Conservation (phyloP, 2,888 invertebrate species). For the Phortica okadai region DNA sequence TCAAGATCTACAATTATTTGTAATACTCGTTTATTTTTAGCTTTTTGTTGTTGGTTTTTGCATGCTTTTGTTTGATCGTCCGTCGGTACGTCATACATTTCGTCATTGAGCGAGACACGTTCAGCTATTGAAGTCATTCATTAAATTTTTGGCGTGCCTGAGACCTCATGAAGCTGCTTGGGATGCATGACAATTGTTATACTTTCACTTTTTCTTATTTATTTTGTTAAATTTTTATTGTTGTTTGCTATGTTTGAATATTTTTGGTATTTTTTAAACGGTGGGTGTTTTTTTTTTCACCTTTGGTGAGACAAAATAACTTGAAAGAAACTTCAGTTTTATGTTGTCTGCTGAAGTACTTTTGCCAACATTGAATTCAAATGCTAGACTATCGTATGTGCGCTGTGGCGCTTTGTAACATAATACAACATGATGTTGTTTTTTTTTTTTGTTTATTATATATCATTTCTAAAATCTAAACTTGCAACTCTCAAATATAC, state of each 20-base stretch:
- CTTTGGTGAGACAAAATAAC: too few species aligned
- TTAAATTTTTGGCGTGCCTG: constrained; percentile 21
- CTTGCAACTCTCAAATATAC: too few species aligned
- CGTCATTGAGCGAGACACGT: not conserved
- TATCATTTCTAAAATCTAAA: too few species aligned
- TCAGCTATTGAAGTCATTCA: constrained; percentile 1
- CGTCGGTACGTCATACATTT: not conserved
- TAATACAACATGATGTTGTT: constrained; percentile 14
- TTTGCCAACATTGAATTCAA: not conserved
- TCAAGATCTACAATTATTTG: constrained; percentile 16
- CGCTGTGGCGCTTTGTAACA: not conserved
- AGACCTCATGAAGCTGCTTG: constrained; percentile 3
- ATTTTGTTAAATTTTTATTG: constrained; percentile 56
- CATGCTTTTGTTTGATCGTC: not conserved
- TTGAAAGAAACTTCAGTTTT: too few species aligned
- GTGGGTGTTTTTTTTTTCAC: too few species aligned
- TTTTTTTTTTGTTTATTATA: constrained; percentile 36
- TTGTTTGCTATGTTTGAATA: too few species aligned
- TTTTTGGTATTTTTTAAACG: too few species aligned
- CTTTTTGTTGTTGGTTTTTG: not conserved
- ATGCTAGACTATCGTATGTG: too few species aligned
- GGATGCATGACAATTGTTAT: constrained; percentile 40
- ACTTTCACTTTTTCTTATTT: constrained; percentile 64
- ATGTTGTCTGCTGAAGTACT: too few species aligned
- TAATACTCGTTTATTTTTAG: not conserved